Evolutionary conservation across 2,797 vertebrate species (phyloP).

Genomic region (Hipposideros larvatus): DNA sequence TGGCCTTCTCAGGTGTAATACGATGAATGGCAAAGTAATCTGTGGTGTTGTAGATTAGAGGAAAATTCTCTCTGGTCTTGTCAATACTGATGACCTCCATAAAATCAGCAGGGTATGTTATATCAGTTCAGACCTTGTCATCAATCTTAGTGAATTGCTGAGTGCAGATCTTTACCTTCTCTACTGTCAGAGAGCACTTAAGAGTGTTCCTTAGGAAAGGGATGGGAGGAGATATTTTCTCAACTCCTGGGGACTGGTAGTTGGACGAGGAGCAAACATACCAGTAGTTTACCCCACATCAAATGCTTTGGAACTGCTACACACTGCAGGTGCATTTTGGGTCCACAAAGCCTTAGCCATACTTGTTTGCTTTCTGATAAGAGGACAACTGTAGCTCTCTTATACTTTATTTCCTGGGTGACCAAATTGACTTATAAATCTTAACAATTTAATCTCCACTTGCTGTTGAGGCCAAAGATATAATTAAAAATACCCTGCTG

Average conservation of each 20-base stretch:
- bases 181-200: not conserved
- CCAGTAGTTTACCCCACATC: not conserved
- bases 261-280: not conserved
- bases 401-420: not conserved
- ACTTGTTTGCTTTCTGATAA: not conserved
- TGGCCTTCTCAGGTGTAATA: not conserved
- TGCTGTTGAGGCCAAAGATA: not conserved
- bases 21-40: not conserved
- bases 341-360: not conserved
- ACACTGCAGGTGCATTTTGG: not conserved
- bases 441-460: not conserved
- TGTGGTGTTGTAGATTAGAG: not conserved
- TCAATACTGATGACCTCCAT: not conserved
- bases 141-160: not conserved
- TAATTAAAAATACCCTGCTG: not conserved
- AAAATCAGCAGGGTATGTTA: not conserved
- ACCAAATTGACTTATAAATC: not conserved
- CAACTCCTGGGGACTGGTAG: not conserved
- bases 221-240: not conserved
- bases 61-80: not conserved
- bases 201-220: not conserved
- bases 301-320: not conserved
- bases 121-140: not conserved
- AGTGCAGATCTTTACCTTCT: not conserved
- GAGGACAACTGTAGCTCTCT: not conserved